Evolutionary conservation across 2,797 vertebrate genomes (phyloP).

Genomic region (Melanitta fusca): DNA sequence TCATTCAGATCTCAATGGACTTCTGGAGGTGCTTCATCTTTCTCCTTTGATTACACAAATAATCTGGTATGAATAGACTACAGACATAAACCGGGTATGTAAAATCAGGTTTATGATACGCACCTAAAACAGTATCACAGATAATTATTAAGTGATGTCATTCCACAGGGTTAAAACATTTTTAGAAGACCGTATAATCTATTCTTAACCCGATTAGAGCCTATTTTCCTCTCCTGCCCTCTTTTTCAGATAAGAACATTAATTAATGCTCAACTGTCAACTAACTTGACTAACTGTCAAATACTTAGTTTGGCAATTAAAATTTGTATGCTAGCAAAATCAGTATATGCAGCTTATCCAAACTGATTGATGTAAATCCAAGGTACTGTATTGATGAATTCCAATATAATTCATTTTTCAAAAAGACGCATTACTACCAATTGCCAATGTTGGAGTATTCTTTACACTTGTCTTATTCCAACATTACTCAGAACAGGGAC

Average conservation of each 20-base stretch:
- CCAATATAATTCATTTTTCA: neutral
- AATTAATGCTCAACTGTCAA: neutral
- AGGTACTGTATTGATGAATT: neutral
- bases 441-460: no score
- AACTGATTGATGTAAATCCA: neutral
- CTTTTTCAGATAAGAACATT: neutral
- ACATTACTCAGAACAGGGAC: no score
- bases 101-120: neutral
- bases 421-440: neutral
- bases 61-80: neutral
- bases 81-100: neutral
- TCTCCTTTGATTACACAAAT: neutral
- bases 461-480: no score
- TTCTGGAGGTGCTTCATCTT: neutral
- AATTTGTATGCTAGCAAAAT: neutral
- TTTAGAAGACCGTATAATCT: neutral
- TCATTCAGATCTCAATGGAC: neutral
- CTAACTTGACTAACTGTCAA: neutral
- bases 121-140: neutral
- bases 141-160: neutral
- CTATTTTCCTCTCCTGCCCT: neutral
- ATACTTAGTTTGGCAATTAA: neutral
- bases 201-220: neutral
- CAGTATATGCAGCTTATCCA: neutral
- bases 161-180: neutral